phyloP scores from a whole-genome alignment of 2,888 invertebrate genomes.

The Omphaloscelis lunosa region DNA sequence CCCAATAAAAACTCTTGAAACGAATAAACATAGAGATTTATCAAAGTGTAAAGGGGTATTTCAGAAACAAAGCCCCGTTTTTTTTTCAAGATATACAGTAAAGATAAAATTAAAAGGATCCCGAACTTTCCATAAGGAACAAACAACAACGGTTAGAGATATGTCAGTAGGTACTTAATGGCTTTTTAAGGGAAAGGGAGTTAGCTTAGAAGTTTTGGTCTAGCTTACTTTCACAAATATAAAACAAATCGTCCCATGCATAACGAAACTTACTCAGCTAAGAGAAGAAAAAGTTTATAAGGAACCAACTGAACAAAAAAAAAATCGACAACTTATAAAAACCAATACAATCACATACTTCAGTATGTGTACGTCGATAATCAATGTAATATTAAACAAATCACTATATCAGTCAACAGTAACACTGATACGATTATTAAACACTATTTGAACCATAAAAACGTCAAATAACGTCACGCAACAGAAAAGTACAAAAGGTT shows the following conservation, averaged over 20 bases:
- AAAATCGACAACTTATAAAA: not conserved
- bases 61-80: slow-evolving; percentile 31
- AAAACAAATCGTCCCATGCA: not conserved
- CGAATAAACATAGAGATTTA: slow-evolving; percentile 54
- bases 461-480: slow-evolving; percentile 34
- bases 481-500: slow-evolving; percentile 1
- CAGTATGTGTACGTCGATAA: not conserved
- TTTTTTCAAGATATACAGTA: slow-evolving; percentile 7
- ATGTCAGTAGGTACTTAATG: not conserved
- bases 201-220: not conserved
- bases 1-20: slow-evolving; percentile 30
- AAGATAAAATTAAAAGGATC: not conserved
- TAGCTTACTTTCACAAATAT: too few relatives aligned
- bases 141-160: too few relatives aligned
- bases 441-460: slow-evolving; percentile 58
- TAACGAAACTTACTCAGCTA: not conserved
- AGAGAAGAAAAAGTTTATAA: not conserved
- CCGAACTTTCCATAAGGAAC: not conserved
- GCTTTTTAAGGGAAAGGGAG: not conserved
- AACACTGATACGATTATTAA: slow-evolving; percentile 45
- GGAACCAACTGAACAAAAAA: not conserved
- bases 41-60: slow-evolving; percentile 35
- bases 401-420: slow-evolving; percentile 30
- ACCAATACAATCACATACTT: not conserved
- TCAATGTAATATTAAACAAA: slow-evolving; percentile 22